Evolutionary conservation across 2,797 vertebrate species (phyloP), one percentile per base, ranked within the genome.

Genomic region (Poecilia wingei): DNA sequence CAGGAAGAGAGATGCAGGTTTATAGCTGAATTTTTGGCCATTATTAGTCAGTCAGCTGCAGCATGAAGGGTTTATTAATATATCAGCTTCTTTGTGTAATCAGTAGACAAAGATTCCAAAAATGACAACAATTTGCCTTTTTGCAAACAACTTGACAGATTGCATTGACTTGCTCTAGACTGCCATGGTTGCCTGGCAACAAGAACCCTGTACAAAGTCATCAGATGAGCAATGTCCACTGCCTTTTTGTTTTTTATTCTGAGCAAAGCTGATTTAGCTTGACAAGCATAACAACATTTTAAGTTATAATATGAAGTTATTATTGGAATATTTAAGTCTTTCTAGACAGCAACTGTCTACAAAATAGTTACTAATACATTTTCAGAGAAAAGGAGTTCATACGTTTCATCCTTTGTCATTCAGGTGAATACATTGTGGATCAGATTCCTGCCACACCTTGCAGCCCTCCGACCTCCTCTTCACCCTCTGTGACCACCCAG

Each of bases 401-500:
- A 31, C 43, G 71, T 36, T 13, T 12, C 13, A 49, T 36, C 2
- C 46, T 66, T 75, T 68, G 10, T 59, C 49, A 64, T 36, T 73
- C 79, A 97, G 97, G 90, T 81, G 88, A 94, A 73, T 83, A 93
- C 20, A 90, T 91, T 51, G 91, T 93, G 72, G 96, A 96, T 81
- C 91, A 85, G 3, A 78, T 91, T 53, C 91, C 96, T 1, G 71
- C 74, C 41, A 33, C 87, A 0, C 75, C 81, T 72, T 79, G 71
- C 85, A 84, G 69, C n/a, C 68, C 86, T 13, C 73, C 88, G 0
- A 64, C 82, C 0, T 77, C 83, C 55, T 68, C 80, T 16, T 74
- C 83, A 25, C 80, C 94, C 25, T 97, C 96, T 0, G 94, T 98
- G 92, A 97, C 95, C 87, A 96, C 89, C 79, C 98, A 99, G 77